phyloP scores from a whole-genome alignment of 2,797 vertebrate genomes.

The Thalassophryne amazonica region DNA sequence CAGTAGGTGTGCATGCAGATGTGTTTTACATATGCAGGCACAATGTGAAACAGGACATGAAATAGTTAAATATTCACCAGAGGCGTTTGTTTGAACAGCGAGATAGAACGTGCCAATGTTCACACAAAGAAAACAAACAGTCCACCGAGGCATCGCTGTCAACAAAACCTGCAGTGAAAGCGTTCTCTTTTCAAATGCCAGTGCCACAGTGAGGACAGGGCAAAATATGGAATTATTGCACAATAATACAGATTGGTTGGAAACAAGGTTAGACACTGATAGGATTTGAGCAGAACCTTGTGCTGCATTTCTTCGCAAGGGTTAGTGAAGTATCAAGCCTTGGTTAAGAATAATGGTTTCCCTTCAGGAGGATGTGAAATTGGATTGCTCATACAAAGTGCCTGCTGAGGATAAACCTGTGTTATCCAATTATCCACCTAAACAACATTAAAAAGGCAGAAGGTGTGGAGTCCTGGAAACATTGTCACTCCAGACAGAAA shows the following conservation, averaged over 20 bases:
- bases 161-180: constrained; percentile 56
- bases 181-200: constrained; percentile 68
- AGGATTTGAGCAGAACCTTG: constrained; percentile 79
- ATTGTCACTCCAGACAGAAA: constrained; percentile 63
- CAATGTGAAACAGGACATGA: constrained; percentile 3
- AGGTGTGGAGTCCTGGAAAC: constrained; percentile 72
- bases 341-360: constrained; percentile 84
- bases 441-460: constrained; percentile 77
- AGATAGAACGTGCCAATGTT: constrained; percentile 48
- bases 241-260: constrained; percentile 83
- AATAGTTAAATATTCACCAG: constrained; percentile 36
- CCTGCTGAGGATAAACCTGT: constrained; percentile 84
- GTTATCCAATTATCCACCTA: constrained; percentile 86
- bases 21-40: too few relatives aligned
- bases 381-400: constrained; percentile 87
- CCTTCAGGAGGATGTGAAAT: constrained; percentile 85
- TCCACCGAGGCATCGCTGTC: constrained; percentile 61
- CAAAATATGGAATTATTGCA: constrained; percentile 81
- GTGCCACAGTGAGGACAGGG: constrained; percentile 76
- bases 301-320: constrained; percentile 76
- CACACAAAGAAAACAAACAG: constrained; percentile 65
- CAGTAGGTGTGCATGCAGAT: background rate
- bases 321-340: constrained; percentile 80
- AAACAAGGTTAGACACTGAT: constrained; percentile 84
- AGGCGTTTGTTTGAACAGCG: constrained; percentile 46